Base-by-base conservation (phyloP, 2,888 invertebrate species). In the Helleia helle region DNA sequence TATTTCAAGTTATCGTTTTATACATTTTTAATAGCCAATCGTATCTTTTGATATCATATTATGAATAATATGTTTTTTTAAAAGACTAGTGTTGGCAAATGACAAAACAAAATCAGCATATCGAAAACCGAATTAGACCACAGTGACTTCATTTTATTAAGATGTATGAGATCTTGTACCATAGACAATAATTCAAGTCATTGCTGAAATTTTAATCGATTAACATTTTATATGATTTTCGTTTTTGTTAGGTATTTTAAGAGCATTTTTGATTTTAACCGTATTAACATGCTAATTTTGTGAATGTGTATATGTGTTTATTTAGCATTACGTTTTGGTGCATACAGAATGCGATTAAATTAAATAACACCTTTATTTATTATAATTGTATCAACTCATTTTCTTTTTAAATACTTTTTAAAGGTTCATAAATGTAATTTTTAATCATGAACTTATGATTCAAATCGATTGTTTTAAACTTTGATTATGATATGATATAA, bases 391-490 rank as follows among this genome's bases (percentile, higher is more conserved):
- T 66, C 75, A 68, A 70, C 59, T 50, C 59, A 56, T 59, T 62
- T 62, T 68, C 65, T 62, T 54, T 58, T 58, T 55, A 53, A 51
- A 53, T 46, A 46, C 47, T 47, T 55, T 54, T 58, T 56, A 57
- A 56, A 55, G 54, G 54, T 56, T 55, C 54, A 36, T 43, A 50
- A 43, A 51, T 65, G 57, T 56, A 59, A 64, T 62, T 75, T 79
- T 83, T 79, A 83, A 83, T 80, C 76, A 75, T 81, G 80, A 81
- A 83, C 79, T 72, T 63, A 56, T 71, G 79, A 80, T 81, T 77
- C 62, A 55, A 62, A 67, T 67, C 54, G 55, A 59, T 65, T 51
- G 60, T 80, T 81, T 80, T 75, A 79, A 62, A 65, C 62, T 65
- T 59, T 76, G 74, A 77, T 80, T 81, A 71, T 75, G 69, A 65